Evolutionary conservation across 2,113 vertebrate species (phyloP), one percentile per base, ranked within the genome.

Genomic region (Phrynosoma platyrhinos): DNA sequence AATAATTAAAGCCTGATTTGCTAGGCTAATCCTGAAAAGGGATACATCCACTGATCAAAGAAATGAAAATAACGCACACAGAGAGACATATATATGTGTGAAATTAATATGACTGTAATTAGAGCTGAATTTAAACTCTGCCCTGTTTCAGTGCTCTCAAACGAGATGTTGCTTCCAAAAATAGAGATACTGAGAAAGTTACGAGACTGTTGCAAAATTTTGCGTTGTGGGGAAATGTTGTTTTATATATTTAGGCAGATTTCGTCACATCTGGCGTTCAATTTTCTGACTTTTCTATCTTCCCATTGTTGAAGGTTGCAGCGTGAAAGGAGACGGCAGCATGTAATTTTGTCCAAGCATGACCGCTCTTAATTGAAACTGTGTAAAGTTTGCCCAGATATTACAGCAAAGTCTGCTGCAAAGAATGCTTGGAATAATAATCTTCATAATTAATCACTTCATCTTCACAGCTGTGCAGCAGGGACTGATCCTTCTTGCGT

Each of bases 401-500:
- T 79, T 0, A 1, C 0, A 62, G 55, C 40, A 12, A 2, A 6
- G n/a, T 69, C 84, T 72, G 32, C 64, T 1, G 40, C 42, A 72
- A 62, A 71, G 36, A 83, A 36, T 0, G 0, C 87, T 85, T 53
- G 86, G 53, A 25, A 5, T 47, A 18, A 55, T 1, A 13, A 25
- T 42, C 88, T 88, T 88, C 88, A 84, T 69, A 78, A 82, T 25
- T 9, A 83, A 64, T 83, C 68, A 2, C 53, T 94, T 72, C 82
- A 85, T 89, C 86, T 64, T 76, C 77, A 40, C 64, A 53, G 55
- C 72, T 87, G 62, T 30, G 13, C 62, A 1, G 40, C 21, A 14
- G 23, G 58, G 12, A 1, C 1, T 5, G 68, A 36, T 85, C 87
- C 88, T 78, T 58, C 84, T 75, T 7, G 0, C 27, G 36, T 25